phyloP scores from a whole-genome alignment of 2,113 vertebrate species.

The Microtus ochrogaster region DNA sequence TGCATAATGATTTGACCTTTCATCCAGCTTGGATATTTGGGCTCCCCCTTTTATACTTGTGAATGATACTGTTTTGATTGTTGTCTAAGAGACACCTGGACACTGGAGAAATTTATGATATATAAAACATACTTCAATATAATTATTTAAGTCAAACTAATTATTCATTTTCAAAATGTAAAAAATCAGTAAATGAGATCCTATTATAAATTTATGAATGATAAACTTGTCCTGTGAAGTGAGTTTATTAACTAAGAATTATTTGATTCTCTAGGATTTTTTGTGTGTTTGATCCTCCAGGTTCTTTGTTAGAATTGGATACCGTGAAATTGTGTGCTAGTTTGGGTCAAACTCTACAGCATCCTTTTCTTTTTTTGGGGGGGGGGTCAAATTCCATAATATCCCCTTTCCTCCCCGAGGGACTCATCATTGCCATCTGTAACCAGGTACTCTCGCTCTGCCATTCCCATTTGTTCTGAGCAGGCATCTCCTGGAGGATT shows the following conservation, averaged over 20 bases:
- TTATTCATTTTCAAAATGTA: background rate
- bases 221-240: background rate
- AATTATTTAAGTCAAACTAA: background rate
- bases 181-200: background rate
- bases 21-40: background rate
- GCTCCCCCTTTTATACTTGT: background rate
- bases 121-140: background rate
- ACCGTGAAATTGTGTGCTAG: background rate
- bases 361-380: background rate
- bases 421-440: background rate
- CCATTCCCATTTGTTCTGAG: background rate
- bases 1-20: background rate
- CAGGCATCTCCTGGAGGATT: background rate
- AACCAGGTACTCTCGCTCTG: constrained; percentile 11
- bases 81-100: background rate
- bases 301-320: background rate
- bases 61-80: constrained; percentile 8
- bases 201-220: background rate
- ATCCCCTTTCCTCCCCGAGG: background rate
- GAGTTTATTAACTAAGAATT: constrained; percentile 9
- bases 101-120: background rate
- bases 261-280: constrained; percentile 4
- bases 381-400: background rate
- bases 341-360: background rate
- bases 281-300: constrained; percentile 1